phyloP scores from a whole-genome alignment of 1,140 invertebrate genomes.

The Neodiprion virginianus region DNA sequence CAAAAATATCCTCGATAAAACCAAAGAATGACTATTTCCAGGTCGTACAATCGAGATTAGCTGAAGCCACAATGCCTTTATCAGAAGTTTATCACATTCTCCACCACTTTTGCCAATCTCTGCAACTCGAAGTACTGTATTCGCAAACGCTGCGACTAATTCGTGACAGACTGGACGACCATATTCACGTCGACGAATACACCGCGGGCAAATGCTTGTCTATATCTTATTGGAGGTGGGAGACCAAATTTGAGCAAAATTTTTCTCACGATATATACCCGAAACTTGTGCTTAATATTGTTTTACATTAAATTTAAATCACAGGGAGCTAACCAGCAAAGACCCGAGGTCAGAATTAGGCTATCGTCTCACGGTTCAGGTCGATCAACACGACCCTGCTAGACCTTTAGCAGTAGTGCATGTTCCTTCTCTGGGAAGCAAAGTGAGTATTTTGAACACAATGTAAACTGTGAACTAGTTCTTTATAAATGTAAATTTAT shows the following conservation, averaged over 20 bases:
- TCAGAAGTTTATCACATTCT: conserved; percentile 87
- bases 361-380: conserved; percentile 88
- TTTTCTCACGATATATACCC: not conserved
- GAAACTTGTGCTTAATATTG: not conserved
- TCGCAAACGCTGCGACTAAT: conserved; percentile 91
- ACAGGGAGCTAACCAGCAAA: conserved; percentile 65
- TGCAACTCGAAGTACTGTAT: conserved; percentile 94
- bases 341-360: conserved; percentile 85
- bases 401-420: conserved; percentile 87
- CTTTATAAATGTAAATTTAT: not conserved
- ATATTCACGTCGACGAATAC: conserved; percentile 94
- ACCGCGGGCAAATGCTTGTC: conserved; percentile 85
- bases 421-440: conserved; percentile 81
- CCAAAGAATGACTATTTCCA: conserved; percentile 19
- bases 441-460: conserved; percentile 51
- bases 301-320: not conserved
- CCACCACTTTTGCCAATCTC: conserved; percentile 93
- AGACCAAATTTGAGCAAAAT: conserved; percentile 22
- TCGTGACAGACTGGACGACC: conserved; percentile 86
- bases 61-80: conserved; percentile 81
- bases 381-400: conserved; percentile 82
- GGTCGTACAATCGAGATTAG: conserved; percentile 85
- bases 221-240: conserved; percentile 92
- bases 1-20: no score
- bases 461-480: conserved; percentile 8